phyloP scores from a whole-genome alignment of 2,797 vertebrate genomes.

The Tenualosa thibaudeaui region DNA sequence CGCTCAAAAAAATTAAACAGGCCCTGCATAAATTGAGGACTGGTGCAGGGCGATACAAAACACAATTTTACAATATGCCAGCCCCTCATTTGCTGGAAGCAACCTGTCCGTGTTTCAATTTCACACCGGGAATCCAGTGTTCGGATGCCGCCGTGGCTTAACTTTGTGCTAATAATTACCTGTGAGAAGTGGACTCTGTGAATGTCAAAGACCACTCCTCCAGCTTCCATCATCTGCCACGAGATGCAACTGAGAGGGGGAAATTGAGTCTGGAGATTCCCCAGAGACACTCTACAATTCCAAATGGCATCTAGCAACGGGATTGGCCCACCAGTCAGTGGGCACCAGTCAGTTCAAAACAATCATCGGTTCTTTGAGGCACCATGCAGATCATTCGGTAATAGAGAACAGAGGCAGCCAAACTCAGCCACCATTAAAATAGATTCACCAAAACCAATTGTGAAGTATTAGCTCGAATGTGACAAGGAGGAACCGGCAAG shows the following conservation, averaged over 20 bases:
- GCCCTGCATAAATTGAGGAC: slow-evolving; percentile 5
- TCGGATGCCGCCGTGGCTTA: slow-evolving; percentile 3
- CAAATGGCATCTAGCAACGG: not conserved
- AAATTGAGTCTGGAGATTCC: not conserved
- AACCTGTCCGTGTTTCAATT: slow-evolving; percentile 23
- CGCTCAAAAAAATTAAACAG: not conserved
- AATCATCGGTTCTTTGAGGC: slow-evolving; percentile 44
- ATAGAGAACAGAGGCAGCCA: slow-evolving; percentile 45
- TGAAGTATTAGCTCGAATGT: slow-evolving; percentile 74
- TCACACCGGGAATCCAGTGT: slow-evolving; percentile 16
- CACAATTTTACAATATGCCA: slow-evolving; percentile 25
- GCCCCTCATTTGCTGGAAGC: slow-evolving; percentile 20
- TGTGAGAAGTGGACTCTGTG: slow-evolving; percentile 17
- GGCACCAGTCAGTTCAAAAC: slow-evolving; percentile 47
- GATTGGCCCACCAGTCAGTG: slow-evolving; percentile 20
- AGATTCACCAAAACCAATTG: slow-evolving; percentile 81
- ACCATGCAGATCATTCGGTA: slow-evolving; percentile 38
- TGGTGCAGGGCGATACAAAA: slow-evolving; percentile 4
- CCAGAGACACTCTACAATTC: not conserved
- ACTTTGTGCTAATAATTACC: slow-evolving; percentile 25
- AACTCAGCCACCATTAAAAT: slow-evolving; percentile 67
- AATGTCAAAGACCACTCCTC: slow-evolving; percentile 26
- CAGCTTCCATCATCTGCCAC: slow-evolving; percentile 12
- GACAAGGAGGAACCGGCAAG: slow-evolving; percentile 69
- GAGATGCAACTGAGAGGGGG: slow-evolving; percentile 4